phyloP scores from a whole-genome alignment of 2,113 vertebrate genomes.

The Ptilorrhoa leucosticta region DNA sequence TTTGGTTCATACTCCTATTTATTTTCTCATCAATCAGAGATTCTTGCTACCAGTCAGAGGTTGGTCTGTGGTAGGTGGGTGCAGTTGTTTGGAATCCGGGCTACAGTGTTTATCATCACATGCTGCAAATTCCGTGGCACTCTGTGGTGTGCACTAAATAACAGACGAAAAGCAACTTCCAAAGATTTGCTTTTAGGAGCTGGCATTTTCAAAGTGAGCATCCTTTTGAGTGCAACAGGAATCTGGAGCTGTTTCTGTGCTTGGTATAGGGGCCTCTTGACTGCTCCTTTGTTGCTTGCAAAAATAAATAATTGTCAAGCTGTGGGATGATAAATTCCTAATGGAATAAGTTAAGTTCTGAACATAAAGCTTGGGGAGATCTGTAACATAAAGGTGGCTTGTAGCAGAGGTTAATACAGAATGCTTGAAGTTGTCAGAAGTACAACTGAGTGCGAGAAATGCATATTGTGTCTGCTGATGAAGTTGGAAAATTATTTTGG shows the following conservation, averaged over 20 bases:
- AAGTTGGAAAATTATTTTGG: background rate
- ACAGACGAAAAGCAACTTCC: background rate
- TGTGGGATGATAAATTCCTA: background rate
- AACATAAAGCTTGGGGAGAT: background rate
- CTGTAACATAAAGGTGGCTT: background rate
- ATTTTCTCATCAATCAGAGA: background rate
- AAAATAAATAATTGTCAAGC: background rate
- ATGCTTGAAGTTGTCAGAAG: background rate
- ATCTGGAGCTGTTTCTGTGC: background rate
- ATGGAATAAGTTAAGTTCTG: background rate
- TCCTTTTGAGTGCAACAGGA: background rate
- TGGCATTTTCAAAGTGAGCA: background rate
- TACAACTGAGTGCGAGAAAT: background rate
- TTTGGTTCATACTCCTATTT: background rate
- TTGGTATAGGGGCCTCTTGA: background rate
- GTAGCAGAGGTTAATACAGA: background rate
- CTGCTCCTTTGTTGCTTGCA: background rate
- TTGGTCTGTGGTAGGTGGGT: accelerated
- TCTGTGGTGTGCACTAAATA: background rate
- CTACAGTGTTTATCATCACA: background rate
- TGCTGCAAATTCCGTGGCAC: background rate
- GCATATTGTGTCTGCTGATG: background rate
- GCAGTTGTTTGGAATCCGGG: background rate
- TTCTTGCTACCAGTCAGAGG: background rate
- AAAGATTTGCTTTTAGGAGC: background rate